Conservation (phyloP, 2,888 invertebrate species). For the Phasia obesa region DNA sequence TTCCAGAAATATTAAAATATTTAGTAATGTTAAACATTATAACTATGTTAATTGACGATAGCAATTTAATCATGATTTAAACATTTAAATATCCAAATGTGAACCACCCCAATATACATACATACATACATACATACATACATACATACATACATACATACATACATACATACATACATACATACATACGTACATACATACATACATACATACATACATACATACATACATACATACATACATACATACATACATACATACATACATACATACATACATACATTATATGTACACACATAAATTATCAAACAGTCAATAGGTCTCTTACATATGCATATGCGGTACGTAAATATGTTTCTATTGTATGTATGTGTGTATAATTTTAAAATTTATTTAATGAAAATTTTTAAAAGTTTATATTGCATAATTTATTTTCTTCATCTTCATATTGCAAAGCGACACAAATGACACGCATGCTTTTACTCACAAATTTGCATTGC, state of each 20-base stretch:
- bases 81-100: conserved; percentile 26
- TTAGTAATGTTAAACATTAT: background rate
- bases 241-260: too few species aligned
- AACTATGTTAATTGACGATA: conserved; percentile 20
- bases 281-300: too few species aligned
- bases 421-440: conserved; percentile 52
- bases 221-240: too few species aligned
- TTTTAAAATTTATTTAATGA: background rate
- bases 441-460: conserved; percentile 36
- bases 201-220: too few species aligned
- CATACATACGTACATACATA: too few species aligned
- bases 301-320: background rate
- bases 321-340: too few species aligned
- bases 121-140: too few species aligned
- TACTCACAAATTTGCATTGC: conserved; percentile 60
- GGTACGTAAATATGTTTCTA: too few species aligned
- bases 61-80: conserved; percentile 16
- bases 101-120: conserved; percentile 8
- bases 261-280: too few species aligned
- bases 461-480: conserved; percentile 67
- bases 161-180: too few species aligned
- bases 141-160: too few species aligned
- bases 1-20: background rate
- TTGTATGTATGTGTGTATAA: too few species aligned
- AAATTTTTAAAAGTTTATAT: conserved; percentile 32